Base-by-base conservation (phyloP, 1,140 invertebrate genomes). In the Dolichoris vasculosae region DNA sequence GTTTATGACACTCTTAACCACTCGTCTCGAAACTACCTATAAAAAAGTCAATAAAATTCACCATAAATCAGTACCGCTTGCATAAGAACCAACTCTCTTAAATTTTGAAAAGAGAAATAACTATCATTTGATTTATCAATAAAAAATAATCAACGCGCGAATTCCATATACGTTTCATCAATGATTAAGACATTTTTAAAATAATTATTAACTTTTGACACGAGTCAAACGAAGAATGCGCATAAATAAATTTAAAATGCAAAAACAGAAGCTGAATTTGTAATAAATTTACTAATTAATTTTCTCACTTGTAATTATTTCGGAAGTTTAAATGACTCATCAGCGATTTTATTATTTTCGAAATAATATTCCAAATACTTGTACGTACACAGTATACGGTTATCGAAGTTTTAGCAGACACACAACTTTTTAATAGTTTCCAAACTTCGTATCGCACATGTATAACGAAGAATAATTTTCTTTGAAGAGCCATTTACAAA, bases 31-130 rank as follows among this genome's bases (percentile, higher is more conserved):
- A 67, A 67, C 4, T 67, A 32, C 63, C 63, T 35, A 67, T 67
- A 67, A 67, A 67, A 67, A 67, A 35, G 30, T 67, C 63, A 67
- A 67, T 67, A 67, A 67, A 67, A 67, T 35, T 67, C 63, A 35
- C 35, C 30, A 67, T 67, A 67, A 67, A 67, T 67, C 30, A 67
- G 63, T 67, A 67, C 11, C 63, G 20, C 30, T 67, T 67, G 63
- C 63, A 67, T 35, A 67, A 32, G 9, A 59, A 59, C 23, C 23
- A 13, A 59, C 26, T 3, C 23, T 26, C 3, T 59, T 59, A 26
- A 59, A 59, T 67, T 7, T 32, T 35, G 32, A 13, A 13, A 32
- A 35, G 3, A 67, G 35, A 67, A 35, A 30, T 67, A 8, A 67
- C 63, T 67, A 67, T 67, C 20, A 30, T 26, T 67, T 67, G n/a